Conservation (phyloP, 1,140 invertebrate genomes). For the Zeugodacus cucurbitae region DNA sequence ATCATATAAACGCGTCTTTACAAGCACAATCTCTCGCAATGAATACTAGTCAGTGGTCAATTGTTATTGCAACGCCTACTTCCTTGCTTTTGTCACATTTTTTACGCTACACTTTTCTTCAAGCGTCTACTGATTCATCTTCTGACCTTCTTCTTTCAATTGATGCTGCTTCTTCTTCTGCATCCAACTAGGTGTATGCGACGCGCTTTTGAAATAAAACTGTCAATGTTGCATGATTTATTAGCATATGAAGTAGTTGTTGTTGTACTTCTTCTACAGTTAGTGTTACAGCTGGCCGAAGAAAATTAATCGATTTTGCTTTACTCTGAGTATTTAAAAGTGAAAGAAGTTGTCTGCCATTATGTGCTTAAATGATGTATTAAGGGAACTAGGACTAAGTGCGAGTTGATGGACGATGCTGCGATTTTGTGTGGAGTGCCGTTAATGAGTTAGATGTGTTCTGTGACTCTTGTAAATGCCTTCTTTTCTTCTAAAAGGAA, state of each 20-base stretch:
- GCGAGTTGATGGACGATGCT: background rate
- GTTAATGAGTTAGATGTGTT: background rate
- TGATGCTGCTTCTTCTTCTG: background rate
- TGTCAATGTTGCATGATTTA: constrained; percentile 10
- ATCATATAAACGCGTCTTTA: background rate
- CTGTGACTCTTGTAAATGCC: too few relatives aligned
- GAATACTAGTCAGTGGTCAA: background rate
- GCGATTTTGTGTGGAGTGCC: background rate
- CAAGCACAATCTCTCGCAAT: background rate
- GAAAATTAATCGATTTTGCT: constrained; percentile 1
- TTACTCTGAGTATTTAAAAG: background rate
- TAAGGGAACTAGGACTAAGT: background rate
- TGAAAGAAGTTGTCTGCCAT: background rate
- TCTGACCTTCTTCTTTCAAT: background rate
- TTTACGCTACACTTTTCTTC: background rate
- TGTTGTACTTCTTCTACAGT: background rate
- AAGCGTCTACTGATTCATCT: background rate
- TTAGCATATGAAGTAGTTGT: background rate
- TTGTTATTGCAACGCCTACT: background rate
- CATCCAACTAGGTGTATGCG: background rate
- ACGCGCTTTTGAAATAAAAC: constrained; percentile 9
- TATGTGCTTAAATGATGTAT: background rate
- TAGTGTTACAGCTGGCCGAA: background rate
- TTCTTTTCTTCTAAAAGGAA: too few relatives aligned
- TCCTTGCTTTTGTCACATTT: background rate